A percentile compares a stretch with the other conserved stretches of the same genome.
Conservation (phyloP, 2,797 vertebrate genomes). For the Syngnathus acus region DNA sequence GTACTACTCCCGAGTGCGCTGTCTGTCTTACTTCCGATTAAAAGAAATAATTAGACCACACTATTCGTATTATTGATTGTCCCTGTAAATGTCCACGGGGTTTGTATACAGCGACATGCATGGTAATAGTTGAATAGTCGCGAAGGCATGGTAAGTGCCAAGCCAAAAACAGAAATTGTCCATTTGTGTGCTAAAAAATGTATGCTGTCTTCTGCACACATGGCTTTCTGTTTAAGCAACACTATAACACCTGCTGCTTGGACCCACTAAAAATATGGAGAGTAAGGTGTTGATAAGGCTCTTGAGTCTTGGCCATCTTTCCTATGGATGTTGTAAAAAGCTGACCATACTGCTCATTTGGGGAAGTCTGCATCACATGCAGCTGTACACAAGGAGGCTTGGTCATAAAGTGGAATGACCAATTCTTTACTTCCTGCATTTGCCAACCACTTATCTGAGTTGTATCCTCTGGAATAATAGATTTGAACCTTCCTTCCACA, state of each 20-base stretch:
- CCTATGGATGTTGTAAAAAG: conserved; percentile 26
- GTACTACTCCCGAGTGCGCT: not conserved
- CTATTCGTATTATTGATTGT: too few species aligned
- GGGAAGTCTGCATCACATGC: conserved; percentile 34
- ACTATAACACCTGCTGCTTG: conserved; percentile 5
- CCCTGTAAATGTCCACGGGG: too few species aligned
- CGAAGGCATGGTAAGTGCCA: too few species aligned
- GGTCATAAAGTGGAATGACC: conserved; percentile 2
- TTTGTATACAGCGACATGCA: too few species aligned
- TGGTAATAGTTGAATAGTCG: too few species aligned
- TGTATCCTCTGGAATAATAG: not conserved
- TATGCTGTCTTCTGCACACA: not conserved
- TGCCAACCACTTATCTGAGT: not conserved
- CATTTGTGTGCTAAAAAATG: too few species aligned
- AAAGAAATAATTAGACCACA: too few species aligned
- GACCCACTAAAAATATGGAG: conserved; percentile 40
- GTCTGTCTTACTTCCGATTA: not conserved
- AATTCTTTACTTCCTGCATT: conserved; percentile 3
- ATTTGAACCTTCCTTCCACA: not conserved
- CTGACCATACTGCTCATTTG: conserved; percentile 51
- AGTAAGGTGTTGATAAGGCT: conserved; percentile 48
- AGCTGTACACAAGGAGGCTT: conserved; percentile 19
- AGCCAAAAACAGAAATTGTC: too few species aligned
- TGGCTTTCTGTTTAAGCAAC: conserved; percentile 8
- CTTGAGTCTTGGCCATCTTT: conserved; percentile 33